Percentiles rank a stretch among this genome's conserved stretches.
phyloP scores from a whole-genome alignment of 2,888 invertebrate species.

The Drosophila lutescens region DNA sequence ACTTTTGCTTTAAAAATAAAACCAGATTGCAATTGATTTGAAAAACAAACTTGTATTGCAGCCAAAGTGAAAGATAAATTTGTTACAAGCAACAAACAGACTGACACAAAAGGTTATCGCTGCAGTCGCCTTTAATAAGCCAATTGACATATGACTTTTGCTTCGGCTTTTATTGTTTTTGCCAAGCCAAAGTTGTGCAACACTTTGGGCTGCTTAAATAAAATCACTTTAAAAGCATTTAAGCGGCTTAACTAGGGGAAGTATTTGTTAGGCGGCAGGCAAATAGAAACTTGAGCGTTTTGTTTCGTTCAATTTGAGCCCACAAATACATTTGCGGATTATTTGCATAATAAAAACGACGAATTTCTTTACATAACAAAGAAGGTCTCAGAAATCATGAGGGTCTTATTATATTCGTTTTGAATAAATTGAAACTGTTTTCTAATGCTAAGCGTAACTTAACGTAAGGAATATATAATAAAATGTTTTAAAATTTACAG shows the following conservation, averaged over 20 bases:
- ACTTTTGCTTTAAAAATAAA: slow-evolving; percentile 42
- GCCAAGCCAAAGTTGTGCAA: slow-evolving; percentile 31
- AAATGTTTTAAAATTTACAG: too few species aligned
- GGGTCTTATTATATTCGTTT: slow-evolving; percentile 8
- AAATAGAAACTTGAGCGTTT: slow-evolving; percentile 29
- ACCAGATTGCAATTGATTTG: slow-evolving; percentile 27
- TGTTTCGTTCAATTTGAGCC: slow-evolving; percentile 8
- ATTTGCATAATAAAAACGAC: slow-evolving; percentile 37
- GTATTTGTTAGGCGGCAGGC: slow-evolving; percentile 12
- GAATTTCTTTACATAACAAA: slow-evolving; percentile 33
- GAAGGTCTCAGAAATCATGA: slow-evolving; percentile 8
- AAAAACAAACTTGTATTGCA: slow-evolving; percentile 48
- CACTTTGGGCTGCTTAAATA: slow-evolving; percentile 10
- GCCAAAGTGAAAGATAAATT: slow-evolving; percentile 24
- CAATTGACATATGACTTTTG: slow-evolving; percentile 77
- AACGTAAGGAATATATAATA: background rate
- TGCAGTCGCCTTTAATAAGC: slow-evolving; percentile 63
- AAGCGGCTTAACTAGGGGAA: slow-evolving; percentile 31
- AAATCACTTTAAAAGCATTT: slow-evolving; percentile 19
- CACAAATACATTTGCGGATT: background rate
- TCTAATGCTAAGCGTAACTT: background rate
- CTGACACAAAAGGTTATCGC: slow-evolving; percentile 73
- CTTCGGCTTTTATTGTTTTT: slow-evolving; percentile 31
- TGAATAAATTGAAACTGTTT: background rate
- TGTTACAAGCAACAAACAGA: slow-evolving; percentile 22